phyloP scores from a whole-genome alignment of 1,140 invertebrate species.

The Danaus melanippus region DNA sequence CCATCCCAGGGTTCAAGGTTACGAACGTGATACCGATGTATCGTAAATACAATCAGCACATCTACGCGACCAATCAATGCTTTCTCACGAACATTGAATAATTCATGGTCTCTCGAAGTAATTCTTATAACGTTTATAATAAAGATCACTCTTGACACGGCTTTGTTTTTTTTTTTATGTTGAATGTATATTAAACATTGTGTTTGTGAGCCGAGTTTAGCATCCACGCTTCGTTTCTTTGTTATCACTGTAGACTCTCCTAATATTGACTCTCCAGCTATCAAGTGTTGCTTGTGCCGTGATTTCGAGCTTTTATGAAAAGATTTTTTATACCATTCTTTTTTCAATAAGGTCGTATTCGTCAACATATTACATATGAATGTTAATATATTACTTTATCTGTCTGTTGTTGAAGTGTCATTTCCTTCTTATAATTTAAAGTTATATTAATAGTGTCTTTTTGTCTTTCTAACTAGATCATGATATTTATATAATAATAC shows the following conservation, averaged over 20 bases:
- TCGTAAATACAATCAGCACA: conserved; percentile 61
- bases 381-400: no score
- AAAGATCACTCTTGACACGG: conserved; percentile 13
- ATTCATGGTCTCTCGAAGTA: conserved; percentile 9
- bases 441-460: no score
- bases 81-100: conserved; percentile 49
- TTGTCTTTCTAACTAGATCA: no score
- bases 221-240: conserved; percentile 52
- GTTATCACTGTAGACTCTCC: conserved; percentile 51
- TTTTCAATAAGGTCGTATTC: no score
- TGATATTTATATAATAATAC: no score
- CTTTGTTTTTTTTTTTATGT: conserved; percentile 8
- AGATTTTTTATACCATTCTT: no score
- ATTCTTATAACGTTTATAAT: conserved; percentile 17
- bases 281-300: conserved; percentile 23
- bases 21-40: conserved; percentile 64
- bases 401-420: no score
- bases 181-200: conserved; percentile 42
- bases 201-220: conserved; percentile 53
- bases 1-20: conserved; percentile 58
- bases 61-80: conserved; percentile 40
- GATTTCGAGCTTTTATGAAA: conserved; percentile 21
- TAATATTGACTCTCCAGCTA: conserved; percentile 48
- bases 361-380: no score
- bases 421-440: no score